Evolutionary conservation across 1,140 invertebrate species (phyloP), one percentile per base, ranked within the genome.

Genomic region (Probaryconus sp.): DNA sequence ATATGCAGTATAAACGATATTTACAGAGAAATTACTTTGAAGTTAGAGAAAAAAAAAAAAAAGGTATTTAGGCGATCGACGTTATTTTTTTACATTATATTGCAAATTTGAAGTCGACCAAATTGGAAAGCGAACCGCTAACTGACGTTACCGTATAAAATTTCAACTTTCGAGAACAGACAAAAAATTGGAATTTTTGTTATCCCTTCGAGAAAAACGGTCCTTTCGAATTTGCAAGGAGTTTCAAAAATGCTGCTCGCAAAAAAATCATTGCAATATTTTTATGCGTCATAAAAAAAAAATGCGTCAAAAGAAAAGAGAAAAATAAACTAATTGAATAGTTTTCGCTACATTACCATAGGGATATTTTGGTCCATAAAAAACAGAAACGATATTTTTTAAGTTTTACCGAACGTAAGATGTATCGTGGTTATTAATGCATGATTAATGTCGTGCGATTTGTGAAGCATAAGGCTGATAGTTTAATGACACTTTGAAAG

Each of bases 401-500:
- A 65, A 40, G 55, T 74, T 68, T 63, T 74, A 74, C 30, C 43
- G 56, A 74, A 74, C 56, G 50, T 74, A 67, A 67, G 33, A 68
- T 68, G 70, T 61, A 73, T 67, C 48, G 61, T 73, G 61, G 61
- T 74, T 67, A 68, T 67, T 42, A 18, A 50, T 28, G 61, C 55
- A 38, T 28, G 63, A 67, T 5, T 38, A 45, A 5, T n/a, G 28
- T 42, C 43, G 14, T 38, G 55, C 63, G 11, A 73, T 28, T 73
- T 63, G 70, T 74, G 38, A 68, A 68, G 71, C 58, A 64, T 74
- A 74, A 74, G 63, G 71, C 71, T 74, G 71, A 74, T 74, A 74
- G 58, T 74, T 64, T 74, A 63, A 68, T 68, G 55, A 73, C 40
- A 35, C 30, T 68, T 48, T 58, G 37, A 47, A 72, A 63, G 48